Conservation (phyloP, 2,888 invertebrate genomes). For the Cremastinae sp. region DNA sequence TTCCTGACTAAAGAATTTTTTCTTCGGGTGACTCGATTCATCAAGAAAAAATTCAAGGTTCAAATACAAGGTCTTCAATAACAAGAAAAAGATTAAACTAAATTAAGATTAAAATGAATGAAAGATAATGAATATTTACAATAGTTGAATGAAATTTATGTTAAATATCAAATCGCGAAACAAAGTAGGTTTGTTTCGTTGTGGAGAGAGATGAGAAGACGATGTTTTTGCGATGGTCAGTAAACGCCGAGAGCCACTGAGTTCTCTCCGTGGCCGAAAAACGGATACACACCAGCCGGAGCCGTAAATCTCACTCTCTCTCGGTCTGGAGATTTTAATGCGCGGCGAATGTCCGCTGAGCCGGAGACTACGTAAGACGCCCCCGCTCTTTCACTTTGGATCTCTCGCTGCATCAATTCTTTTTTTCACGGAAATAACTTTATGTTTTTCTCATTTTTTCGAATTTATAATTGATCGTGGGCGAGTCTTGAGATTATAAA, state of each 20-base stretch:
- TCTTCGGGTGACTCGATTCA: too few relatives aligned
- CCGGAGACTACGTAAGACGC: slow-evolving; percentile 5
- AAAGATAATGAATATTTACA: too few relatives aligned
- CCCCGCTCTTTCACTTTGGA: background rate
- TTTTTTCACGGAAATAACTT: background rate
- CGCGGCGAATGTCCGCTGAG: slow-evolving; percentile 56
- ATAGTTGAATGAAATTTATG: background rate
- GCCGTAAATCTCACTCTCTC: slow-evolving; percentile 7
- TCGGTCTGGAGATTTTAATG: slow-evolving; percentile 68
- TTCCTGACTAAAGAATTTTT: too few relatives aligned
- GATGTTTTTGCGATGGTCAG: slow-evolving; percentile 69
- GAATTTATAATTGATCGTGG: background rate
- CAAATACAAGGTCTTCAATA: too few relatives aligned
- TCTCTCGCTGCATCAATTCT: background rate
- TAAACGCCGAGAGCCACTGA: slow-evolving; percentile 53
- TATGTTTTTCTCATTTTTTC: background rate
- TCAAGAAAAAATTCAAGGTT: too few relatives aligned
- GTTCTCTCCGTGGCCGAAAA: slow-evolving; percentile 64
- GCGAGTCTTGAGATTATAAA: too few relatives aligned
- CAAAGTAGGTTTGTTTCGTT: slow-evolving; percentile 6
- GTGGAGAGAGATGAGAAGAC: slow-evolving; percentile 10
- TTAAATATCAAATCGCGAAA: slow-evolving; percentile 3
- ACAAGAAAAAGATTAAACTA: background rate
- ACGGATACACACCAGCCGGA: slow-evolving; percentile 26
- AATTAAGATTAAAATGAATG: background rate